Conservation (phyloP, 2,797 vertebrate species). For the Enteromius anoplus region DNA sequence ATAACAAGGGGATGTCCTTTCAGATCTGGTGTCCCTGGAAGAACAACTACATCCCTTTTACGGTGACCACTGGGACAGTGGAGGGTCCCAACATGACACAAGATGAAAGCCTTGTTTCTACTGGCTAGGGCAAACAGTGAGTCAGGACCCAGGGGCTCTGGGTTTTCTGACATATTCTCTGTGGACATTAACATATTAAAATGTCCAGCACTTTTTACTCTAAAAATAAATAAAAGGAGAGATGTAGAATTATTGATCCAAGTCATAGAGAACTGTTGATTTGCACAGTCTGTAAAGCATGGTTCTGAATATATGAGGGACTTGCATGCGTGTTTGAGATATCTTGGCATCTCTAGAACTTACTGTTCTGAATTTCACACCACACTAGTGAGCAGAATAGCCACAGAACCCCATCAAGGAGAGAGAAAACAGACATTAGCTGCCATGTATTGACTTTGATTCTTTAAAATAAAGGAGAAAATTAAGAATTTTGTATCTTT, state of each 20-base stretch:
- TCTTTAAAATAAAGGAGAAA: background rate
- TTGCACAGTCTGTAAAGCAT: background rate
- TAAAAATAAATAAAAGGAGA: background rate
- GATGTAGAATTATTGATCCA: background rate
- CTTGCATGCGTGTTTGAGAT: background rate
- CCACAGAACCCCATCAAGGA: background rate
- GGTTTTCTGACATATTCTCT: slow-evolving; percentile 11
- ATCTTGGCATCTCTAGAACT: background rate
- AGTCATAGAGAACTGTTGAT: background rate
- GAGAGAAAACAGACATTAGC: background rate
- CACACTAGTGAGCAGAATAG: background rate
- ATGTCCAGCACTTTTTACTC: background rate
- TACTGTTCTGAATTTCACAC: background rate
- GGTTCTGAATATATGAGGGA: background rate
- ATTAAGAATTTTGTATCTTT: background rate
- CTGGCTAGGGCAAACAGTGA: slow-evolving; percentile 28
- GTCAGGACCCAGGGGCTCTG: background rate
- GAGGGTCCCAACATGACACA: slow-evolving; percentile 57
- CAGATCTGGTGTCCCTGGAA: slow-evolving; percentile 54
- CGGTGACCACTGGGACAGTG: slow-evolving; percentile 45
- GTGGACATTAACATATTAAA: background rate
- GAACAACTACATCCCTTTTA: slow-evolving; percentile 53
- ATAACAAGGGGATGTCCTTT: slow-evolving; percentile 58
- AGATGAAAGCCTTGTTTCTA: slow-evolving; percentile 47
- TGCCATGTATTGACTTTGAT: background rate